These are phyloP conservation scores for Eristalis arbustorum DNA, from an alignment of 2,888 invertebrate genomes.

Conservation along the genomic window DNA sequence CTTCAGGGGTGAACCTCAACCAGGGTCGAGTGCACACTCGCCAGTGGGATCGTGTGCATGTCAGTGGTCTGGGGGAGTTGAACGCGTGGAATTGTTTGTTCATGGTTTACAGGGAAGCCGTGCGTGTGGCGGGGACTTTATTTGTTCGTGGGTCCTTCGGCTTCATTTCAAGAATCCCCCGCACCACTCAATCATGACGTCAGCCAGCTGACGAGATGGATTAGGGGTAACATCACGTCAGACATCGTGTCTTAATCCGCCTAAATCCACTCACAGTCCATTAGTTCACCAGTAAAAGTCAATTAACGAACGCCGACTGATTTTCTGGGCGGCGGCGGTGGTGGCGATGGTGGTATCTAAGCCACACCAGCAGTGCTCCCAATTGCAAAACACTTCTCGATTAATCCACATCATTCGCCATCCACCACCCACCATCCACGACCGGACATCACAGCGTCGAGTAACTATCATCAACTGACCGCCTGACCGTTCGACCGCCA, in stretches of 20 bases:
- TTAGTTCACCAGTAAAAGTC: slow-evolving; percentile 29
- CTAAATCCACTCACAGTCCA: slow-evolving; percentile 1
- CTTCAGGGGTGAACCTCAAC: neutral
- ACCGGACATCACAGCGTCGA: neutral
- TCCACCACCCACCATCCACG: neutral
- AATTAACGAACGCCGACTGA: slow-evolving; percentile 13
- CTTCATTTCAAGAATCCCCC: too few relatives aligned
- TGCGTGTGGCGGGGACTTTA: neutral
- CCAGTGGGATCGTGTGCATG: neutral
- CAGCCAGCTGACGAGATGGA: neutral
- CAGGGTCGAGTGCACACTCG: neutral
- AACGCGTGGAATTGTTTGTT: neutral
- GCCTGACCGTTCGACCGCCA: neutral
- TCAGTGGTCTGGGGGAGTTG: neutral
- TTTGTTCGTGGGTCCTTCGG: neutral
- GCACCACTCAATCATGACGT: neutral
- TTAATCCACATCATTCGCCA: slow-evolving; percentile 47
- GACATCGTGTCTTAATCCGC: neutral
- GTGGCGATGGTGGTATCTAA: neutral
- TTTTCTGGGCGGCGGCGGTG: neutral
- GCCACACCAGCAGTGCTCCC: slow-evolving; percentile 33
- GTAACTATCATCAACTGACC: slow-evolving; percentile 9
- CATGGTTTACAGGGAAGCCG: neutral
- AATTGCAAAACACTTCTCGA: slow-evolving; percentile 42
- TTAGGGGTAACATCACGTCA: neutral